These are phyloP conservation scores for Dicerorhinus sumatrensis DNA, from an alignment of 2,113 vertebrate genomes.

Conservation along the genomic window DNA sequence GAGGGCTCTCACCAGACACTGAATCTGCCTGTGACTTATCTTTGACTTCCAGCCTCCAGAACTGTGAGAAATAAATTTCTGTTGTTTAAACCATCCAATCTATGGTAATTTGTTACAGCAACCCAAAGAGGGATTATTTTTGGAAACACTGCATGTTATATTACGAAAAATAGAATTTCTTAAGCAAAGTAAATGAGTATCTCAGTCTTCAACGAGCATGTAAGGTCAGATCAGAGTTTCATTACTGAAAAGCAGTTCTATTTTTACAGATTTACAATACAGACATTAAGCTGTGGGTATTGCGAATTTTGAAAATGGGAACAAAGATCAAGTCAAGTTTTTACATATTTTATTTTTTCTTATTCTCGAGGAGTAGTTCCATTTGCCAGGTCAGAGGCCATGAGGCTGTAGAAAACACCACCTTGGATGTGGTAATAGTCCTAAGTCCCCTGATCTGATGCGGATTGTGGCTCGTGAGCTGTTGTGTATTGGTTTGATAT, in stretches of 20 bases:
- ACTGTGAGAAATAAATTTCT: not conserved
- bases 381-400: not conserved
- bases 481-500: too few relatives aligned
- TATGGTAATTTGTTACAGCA: not conserved
- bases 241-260: not conserved
- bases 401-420: not conserved
- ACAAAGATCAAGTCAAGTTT: not conserved
- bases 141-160: not conserved
- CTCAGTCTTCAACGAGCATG: not conserved
- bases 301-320: not conserved
- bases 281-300: not conserved
- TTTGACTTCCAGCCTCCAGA: not conserved
- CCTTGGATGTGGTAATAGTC: not conserved
- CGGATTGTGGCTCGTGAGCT: not conserved
- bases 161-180: slow-evolving; percentile 6
- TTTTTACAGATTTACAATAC: not conserved
- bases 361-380: not conserved
- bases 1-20: not conserved
- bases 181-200: not conserved
- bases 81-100: not conserved
- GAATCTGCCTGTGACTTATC: not conserved
- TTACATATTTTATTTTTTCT: slow-evolving; percentile 17
- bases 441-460: not conserved
- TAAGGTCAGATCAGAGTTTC: not conserved
- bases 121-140: not conserved